Evolutionary conservation across 2,797 vertebrate species (phyloP).

Genomic region (Thripadectes ignobilis): DNA sequence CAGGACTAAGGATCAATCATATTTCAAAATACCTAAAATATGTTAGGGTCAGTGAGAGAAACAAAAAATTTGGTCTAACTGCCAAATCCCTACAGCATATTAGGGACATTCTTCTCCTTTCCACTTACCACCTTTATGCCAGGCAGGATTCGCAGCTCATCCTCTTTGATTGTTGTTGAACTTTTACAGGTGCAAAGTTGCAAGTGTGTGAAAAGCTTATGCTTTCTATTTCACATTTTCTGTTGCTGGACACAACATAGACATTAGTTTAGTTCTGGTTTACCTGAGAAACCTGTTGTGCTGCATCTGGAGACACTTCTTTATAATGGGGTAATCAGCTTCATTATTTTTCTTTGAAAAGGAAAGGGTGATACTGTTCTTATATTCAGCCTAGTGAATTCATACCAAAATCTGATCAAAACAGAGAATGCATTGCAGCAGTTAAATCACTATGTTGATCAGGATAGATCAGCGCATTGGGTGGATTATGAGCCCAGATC

Average conservation of each 20-base stretch:
- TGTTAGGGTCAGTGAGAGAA: background rate
- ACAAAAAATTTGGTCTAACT: background rate
- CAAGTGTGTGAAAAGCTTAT: background rate
- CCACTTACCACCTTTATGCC: background rate
- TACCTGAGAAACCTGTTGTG: background rate
- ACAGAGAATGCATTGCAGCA: background rate
- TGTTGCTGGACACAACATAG: background rate
- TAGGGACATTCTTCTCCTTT: background rate
- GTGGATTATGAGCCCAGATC: background rate
- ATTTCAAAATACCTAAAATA: background rate
- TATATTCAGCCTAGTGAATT: background rate
- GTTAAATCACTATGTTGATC: background rate
- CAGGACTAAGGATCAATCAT: background rate
- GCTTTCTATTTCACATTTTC: background rate
- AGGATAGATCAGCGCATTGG: background rate
- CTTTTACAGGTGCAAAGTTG: background rate
- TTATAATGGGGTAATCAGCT: background rate
- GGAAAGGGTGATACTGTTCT: background rate
- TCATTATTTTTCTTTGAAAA: background rate
- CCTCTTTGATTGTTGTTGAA: background rate
- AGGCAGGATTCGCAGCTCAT: background rate
- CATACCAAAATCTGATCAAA: background rate
- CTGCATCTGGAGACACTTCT: fast-evolving
- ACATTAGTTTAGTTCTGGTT: background rate
- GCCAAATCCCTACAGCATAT: background rate